Percentiles rank a stretch among this genome's conserved stretches.
phyloP scores from a whole-genome alignment of 2,888 invertebrate species.

The Megastigmus dorsalis region DNA sequence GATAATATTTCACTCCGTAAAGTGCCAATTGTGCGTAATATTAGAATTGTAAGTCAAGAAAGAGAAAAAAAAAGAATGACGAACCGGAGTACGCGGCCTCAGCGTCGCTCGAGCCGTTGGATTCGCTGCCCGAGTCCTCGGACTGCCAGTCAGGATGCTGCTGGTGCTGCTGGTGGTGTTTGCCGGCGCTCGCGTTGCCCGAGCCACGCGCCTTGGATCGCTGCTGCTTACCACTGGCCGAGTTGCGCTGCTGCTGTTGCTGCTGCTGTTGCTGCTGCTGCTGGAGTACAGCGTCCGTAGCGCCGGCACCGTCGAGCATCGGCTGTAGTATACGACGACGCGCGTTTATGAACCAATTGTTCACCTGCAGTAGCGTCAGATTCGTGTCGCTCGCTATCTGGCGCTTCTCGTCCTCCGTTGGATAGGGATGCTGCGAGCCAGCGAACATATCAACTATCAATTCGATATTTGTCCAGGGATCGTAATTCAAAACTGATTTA shows the following conservation, averaged over 20 bases:
- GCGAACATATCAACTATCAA: no score
- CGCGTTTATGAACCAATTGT: conserved; percentile 97
- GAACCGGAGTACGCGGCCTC: conserved; percentile 55
- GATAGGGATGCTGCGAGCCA: conserved; percentile 88
- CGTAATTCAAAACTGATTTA: no score
- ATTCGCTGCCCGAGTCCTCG: conserved; percentile 72
- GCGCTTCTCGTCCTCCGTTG: conserved; percentile 95
- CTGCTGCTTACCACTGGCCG: conserved; percentile 71
- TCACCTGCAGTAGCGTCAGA: conserved; percentile 90
- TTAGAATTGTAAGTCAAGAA: neutral
- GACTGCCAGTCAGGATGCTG: conserved; percentile 69
- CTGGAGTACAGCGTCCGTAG: conserved; percentile 69
- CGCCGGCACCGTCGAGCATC: conserved; percentile 87
- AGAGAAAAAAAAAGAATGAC: conserved; percentile 7
- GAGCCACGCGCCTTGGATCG: conserved; percentile 54
- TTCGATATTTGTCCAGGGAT: no score
- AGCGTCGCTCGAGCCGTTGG: conserved; percentile 70
- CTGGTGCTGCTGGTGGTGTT: conserved; percentile 63
- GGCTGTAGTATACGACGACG: conserved; percentile 92
- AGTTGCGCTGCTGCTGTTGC: conserved; percentile 59
- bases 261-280: conserved; percentile 58
- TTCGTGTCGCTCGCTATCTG: conserved; percentile 92
- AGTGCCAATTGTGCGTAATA: no score
- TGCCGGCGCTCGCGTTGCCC: no score
- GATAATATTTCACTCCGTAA: no score